Conservation (phyloP, 2,797 vertebrate genomes). For the Euphonia xanthogaster region DNA sequence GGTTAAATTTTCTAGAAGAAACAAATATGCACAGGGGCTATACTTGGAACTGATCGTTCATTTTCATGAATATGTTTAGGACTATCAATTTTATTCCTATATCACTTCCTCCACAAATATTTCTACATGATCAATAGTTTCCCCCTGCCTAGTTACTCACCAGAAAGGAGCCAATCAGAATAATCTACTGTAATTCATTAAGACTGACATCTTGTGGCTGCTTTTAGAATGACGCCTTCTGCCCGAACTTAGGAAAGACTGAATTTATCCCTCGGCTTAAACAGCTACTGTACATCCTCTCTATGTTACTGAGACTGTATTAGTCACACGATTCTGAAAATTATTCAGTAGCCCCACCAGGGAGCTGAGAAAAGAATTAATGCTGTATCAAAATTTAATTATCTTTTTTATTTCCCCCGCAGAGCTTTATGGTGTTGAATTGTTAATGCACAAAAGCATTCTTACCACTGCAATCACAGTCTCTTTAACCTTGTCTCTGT, state of each 20-base stretch:
- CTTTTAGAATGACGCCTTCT: neutral
- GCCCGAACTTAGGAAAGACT: neutral
- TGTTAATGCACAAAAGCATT: neutral
- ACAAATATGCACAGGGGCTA: neutral
- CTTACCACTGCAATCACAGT: neutral
- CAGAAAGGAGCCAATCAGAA: neutral
- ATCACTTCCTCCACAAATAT: neutral
- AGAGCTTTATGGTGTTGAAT: neutral
- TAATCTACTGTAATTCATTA: slow-evolving; percentile 6
- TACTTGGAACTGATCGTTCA: neutral
- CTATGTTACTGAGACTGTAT: neutral
- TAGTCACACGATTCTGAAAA: neutral
- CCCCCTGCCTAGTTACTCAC: neutral
- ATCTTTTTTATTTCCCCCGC: fast-evolving
- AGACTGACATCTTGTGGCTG: slow-evolving; percentile 77
- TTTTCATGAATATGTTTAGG: neutral
- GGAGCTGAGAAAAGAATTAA: neutral
- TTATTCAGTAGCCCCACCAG: neutral
- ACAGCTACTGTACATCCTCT: neutral
- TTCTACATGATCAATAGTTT: neutral
- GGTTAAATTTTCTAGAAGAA: neutral
- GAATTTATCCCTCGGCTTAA: neutral
- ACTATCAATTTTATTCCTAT: neutral
- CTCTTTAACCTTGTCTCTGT: neutral
- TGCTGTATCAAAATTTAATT: neutral